phyloP scores from a whole-genome alignment of 2,797 vertebrate genomes.

The Petrocephalus schoutedeni region DNA sequence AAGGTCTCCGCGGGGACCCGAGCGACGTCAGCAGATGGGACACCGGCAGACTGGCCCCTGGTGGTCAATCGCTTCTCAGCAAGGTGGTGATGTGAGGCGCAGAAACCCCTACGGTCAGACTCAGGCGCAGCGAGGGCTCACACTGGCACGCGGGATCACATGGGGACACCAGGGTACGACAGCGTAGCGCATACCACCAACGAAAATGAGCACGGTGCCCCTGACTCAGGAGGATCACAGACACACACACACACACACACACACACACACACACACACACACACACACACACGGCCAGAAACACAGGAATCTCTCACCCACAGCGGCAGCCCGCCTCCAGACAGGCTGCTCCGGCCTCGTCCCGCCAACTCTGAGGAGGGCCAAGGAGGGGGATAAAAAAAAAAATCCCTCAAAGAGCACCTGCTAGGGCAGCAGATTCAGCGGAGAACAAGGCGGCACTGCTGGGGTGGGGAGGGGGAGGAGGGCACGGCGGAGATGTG shows the following conservation, averaged over 20 bases:
- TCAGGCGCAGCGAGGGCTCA: not conserved
- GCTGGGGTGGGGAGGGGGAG: not conserved
- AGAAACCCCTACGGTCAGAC: not conserved
- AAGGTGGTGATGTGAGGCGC: not conserved
- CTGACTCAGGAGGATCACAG: not conserved
- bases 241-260: not conserved
- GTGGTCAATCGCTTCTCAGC: not conserved
- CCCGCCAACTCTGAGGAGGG: not conserved
- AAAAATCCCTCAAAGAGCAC: slow-evolving; percentile 38
- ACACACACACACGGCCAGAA: slow-evolving; percentile 18
- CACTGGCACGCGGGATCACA: not conserved
- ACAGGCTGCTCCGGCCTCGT: slow-evolving; percentile 26
- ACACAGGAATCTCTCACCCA: slow-evolving; percentile 54
- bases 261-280: slow-evolving; percentile 16
- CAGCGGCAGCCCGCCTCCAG: slow-evolving; percentile 48
- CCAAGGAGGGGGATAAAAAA: not conserved
- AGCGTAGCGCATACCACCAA: not conserved
- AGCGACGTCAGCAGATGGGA: not conserved
- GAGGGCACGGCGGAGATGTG: not conserved
- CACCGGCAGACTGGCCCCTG: not conserved
- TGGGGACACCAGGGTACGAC: not conserved
- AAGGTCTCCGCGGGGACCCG: not conserved
- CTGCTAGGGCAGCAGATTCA: slow-evolving; percentile 42
- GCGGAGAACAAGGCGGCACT: not conserved
- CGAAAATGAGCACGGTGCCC: not conserved